phyloP scores from a whole-genome alignment of 2,113 vertebrate species.

The Corythoichthys haematopterus region DNA sequence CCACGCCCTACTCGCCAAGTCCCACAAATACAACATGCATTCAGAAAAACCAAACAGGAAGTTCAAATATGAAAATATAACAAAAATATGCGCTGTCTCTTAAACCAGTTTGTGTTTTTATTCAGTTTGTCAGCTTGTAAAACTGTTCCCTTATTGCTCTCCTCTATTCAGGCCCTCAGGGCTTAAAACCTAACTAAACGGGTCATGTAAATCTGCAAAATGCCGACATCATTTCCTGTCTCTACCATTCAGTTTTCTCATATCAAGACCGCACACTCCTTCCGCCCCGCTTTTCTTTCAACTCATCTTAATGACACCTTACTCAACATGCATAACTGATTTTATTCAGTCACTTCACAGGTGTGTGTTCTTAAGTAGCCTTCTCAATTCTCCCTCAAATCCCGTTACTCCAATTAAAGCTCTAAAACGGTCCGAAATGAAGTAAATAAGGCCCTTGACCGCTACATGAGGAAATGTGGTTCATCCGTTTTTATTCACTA shows the following conservation, averaged over 20 bases:
- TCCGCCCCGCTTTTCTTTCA: background rate
- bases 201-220: constrained; percentile 10
- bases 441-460: constrained; percentile 14
- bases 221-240: constrained; percentile 26
- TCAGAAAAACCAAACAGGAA: constrained; percentile 25
- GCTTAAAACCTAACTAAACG: constrained; percentile 3
- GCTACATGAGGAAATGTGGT: constrained; percentile 5
- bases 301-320: background rate
- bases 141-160: background rate
- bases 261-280: background rate
- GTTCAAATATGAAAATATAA: constrained; percentile 8
- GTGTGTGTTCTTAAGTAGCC: background rate
- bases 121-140: constrained; percentile 12
- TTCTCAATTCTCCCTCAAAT: too few relatives aligned
- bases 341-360: background rate
- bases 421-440: background rate
- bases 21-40: background rate
- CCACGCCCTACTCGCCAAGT: background rate
- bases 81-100: background rate
- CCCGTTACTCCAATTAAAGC: background rate
- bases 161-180: constrained; percentile 13
- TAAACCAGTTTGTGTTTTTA: background rate
- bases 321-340: background rate
- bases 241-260: constrained; percentile 15
- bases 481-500: constrained; percentile 13